These are phyloP conservation scores for Fissipunctia ypsillon DNA, from an alignment of 2,888 invertebrate species.

Conservation along the genomic window DNA sequence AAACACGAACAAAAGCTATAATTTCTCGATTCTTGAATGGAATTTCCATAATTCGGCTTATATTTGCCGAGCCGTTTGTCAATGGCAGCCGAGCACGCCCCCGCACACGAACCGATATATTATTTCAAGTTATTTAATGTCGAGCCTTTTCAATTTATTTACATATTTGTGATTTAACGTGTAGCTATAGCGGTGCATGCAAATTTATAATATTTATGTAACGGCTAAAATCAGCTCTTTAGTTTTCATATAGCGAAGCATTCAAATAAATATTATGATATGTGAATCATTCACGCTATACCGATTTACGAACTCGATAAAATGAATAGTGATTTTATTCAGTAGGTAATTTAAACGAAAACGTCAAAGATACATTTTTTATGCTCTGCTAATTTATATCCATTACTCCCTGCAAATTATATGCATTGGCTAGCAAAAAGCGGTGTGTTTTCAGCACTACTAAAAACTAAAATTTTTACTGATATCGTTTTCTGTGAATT, in stretches of 20 bases:
- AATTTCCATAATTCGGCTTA: slow-evolving; percentile 85
- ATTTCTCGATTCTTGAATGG: slow-evolving; percentile 83
- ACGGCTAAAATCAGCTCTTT: slow-evolving; percentile 46
- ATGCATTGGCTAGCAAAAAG: no score
- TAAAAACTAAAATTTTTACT: not conserved
- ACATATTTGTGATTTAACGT: slow-evolving; percentile 75
- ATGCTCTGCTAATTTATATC: not conserved
- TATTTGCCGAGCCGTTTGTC: slow-evolving; percentile 81
- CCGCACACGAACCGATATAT: slow-evolving; percentile 67
- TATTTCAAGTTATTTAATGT: slow-evolving; percentile 78
- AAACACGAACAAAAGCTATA: slow-evolving; percentile 82
- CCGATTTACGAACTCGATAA: slow-evolving; percentile 6
- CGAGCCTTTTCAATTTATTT: slow-evolving; percentile 73
- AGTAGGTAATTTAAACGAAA: not conserved
- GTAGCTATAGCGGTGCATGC: slow-evolving; percentile 66
- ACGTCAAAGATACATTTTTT: not conserved
- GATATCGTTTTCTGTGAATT: not conserved
- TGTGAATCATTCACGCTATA: slow-evolving; percentile 12
- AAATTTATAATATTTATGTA: slow-evolving; percentile 62
- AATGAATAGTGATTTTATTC: not conserved
- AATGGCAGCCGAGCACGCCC: slow-evolving; percentile 68
- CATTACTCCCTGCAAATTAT: no score
- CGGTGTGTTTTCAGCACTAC: not conserved
- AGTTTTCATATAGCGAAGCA: slow-evolving; percentile 27
- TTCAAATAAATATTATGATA: slow-evolving; percentile 21